A percentile compares a stretch with the other conserved stretches of the same genome.
These are phyloP conservation scores for Limnodromus scolopaceus DNA, from an alignment of 2,797 vertebrate genomes.

Conservation along the genomic window DNA sequence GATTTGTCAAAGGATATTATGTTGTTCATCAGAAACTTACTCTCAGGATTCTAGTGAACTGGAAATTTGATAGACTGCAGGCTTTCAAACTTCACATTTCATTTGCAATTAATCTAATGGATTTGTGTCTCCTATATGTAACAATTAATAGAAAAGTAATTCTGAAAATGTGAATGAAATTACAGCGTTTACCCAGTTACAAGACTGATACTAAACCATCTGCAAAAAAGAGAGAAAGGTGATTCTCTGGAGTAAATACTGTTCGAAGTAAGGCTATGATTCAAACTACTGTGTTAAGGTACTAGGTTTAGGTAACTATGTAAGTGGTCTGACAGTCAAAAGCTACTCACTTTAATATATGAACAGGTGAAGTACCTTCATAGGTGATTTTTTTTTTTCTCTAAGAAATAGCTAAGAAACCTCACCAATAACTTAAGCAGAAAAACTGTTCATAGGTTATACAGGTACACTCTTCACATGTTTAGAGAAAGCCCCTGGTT, in stretches of 20 bases:
- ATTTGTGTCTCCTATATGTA: background rate
- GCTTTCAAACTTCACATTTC: background rate
- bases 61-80: background rate
- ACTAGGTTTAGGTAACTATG: rapidly evolving
- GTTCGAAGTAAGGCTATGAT: background rate
- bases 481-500: background rate
- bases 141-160: background rate
- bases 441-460: background rate
- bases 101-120: background rate
- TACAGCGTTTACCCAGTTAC: background rate
- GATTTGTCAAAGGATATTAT: background rate
- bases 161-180: background rate
- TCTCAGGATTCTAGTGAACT: background rate
- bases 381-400: background rate
- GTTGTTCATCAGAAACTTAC: background rate
- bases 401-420: background rate
- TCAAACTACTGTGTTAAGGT: background rate
- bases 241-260: background rate
- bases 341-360: background rate
- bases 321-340: background rate
- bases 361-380: background rate
- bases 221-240: background rate
- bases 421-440: background rate
- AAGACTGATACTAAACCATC: background rate
- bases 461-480: background rate